Evolutionary conservation across 2,113 vertebrate genomes (phyloP).

Genomic region (Nothoprocta pentlandii): DNA sequence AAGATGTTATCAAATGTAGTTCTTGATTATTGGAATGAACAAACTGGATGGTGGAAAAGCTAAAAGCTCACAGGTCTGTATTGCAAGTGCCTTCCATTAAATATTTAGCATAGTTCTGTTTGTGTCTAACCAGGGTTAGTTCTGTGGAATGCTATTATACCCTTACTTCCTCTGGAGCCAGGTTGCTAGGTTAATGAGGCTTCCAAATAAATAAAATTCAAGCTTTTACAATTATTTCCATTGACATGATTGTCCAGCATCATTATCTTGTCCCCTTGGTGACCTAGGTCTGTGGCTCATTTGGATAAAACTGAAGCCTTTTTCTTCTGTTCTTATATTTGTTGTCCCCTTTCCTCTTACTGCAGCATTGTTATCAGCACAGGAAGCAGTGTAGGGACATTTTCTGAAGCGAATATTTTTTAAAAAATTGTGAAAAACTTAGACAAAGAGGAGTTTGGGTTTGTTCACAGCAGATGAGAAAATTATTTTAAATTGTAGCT

Average conservation of each 20-base stretch:
- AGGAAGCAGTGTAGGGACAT: background rate
- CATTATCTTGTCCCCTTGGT: background rate
- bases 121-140: background rate
- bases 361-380: background rate
- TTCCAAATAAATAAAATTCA: background rate
- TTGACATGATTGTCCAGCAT: background rate
- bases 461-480: background rate
- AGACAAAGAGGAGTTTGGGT: background rate
- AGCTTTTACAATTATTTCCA: background rate
- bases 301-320: background rate
- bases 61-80: fast-evolving
- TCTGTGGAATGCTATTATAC: background rate
- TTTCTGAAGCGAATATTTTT: background rate
- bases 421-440: background rate
- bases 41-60: background rate
- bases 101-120: background rate
- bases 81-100: background rate
- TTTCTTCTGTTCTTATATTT: background rate
- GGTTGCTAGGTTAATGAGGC: background rate
- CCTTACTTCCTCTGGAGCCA: background rate
- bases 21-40: background rate
- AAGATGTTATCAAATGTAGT: background rate
- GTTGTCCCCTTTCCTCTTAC: background rate
- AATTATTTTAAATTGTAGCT: background rate
- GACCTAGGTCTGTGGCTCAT: background rate